Conservation (phyloP, 1,140 invertebrate genomes). For the Brachionus asplanchnoidis region DNA sequence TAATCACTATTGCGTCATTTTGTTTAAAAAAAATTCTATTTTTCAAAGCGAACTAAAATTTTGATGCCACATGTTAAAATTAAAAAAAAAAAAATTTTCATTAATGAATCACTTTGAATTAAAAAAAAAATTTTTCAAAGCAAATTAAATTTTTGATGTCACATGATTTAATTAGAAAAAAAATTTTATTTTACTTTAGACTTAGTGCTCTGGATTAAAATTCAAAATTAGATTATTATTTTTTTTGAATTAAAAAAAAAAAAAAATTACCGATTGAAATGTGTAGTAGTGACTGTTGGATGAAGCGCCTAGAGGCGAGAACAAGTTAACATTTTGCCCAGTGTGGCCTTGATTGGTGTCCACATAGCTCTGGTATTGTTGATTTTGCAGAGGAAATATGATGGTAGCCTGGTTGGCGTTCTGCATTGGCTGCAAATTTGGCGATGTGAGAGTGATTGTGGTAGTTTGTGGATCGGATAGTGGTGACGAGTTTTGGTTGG, state of each 20-base stretch:
- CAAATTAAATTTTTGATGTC: no score
- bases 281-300: slow-evolving; percentile 5
- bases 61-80: no score
- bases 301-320: background rate
- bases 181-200: background rate
- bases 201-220: background rate
- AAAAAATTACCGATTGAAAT: slow-evolving; percentile 19
- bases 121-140: no score
- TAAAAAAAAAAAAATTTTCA: no score
- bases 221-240: background rate
- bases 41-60: no score
- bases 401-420: background rate
- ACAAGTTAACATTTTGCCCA: background rate
- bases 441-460: slow-evolving; percentile 4
- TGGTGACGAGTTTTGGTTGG: background rate
- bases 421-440: background rate
- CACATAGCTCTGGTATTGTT: background rate
- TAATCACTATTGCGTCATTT: no score
- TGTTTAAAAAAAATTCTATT: no score
- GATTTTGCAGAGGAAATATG: background rate
- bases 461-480: background rate
- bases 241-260: background rate
- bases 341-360: background rate
- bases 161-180: background rate
- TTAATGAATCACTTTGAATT: no score